Percentiles rank a stretch among this genome's conserved stretches.
Conservation (phyloP, 2,888 invertebrate genomes). For the Charanyca ferruginea region DNA sequence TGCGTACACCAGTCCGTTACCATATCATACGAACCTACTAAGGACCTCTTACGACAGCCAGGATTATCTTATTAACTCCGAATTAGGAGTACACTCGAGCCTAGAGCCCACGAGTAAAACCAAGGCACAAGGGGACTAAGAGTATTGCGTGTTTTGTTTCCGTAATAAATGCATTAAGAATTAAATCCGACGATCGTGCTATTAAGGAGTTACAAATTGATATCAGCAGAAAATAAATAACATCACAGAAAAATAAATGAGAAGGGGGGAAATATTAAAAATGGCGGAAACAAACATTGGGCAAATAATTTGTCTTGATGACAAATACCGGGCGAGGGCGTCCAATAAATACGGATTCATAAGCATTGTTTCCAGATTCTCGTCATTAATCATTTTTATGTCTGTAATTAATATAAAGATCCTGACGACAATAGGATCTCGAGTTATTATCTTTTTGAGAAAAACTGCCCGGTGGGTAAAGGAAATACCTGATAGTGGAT, state of each 20-base stretch:
- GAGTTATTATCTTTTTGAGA: constrained; percentile 74
- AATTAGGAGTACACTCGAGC: no score
- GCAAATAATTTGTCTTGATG: constrained; percentile 83
- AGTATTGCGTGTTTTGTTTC: background rate
- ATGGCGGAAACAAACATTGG: constrained; percentile 76
- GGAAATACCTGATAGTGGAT: constrained; percentile 5
- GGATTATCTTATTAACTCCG: no score
- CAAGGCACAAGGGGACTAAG: no score
- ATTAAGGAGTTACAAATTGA: constrained; percentile 18
- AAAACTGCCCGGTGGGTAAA: constrained; percentile 64
- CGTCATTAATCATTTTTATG: constrained; percentile 89
- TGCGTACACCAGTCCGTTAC: no score
- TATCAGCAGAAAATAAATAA: constrained; percentile 39
- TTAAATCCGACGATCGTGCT: background rate
- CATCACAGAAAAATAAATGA: constrained; percentile 40
- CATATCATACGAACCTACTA: no score
- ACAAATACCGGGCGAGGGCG: constrained; percentile 82
- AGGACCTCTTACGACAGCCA: no score
- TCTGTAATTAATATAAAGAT: constrained; percentile 89
- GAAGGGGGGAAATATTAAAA: constrained; percentile 69
- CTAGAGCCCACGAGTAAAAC: no score
- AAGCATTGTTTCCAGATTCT: constrained; percentile 87
- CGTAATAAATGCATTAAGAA: background rate
- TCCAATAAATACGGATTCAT: constrained; percentile 86
- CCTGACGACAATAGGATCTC: constrained; percentile 78